Base-by-base conservation (phyloP, 2,113 vertebrate genomes). In the Macrotus californicus region DNA sequence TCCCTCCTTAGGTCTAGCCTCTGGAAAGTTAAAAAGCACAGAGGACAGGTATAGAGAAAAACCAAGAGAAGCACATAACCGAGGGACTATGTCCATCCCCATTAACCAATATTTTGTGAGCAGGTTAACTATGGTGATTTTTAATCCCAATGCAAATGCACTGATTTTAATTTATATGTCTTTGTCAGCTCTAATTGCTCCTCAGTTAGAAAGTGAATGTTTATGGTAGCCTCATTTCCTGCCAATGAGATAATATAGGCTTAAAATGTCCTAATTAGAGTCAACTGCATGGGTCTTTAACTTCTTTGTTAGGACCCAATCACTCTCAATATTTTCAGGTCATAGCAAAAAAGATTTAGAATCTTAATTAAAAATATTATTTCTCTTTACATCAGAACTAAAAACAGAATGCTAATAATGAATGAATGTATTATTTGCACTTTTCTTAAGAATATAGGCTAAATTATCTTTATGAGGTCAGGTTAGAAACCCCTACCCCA, bases 161-260 rank as follows among this genome's bases (percentile, higher is more conserved):
- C 43, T 80, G 18, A 87, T 85, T 72, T 84, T 92, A 54, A 92
- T 86, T 88, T 91, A 4, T 54, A 86, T 91, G 84, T 96, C 43
- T 95, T 90, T 95, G 50, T 91, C 85, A 83, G 12, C 36, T 87
- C 52, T 93, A 95, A 96, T 82, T 84, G 34, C 70, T 92, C 80
- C 5, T 87, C 41, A n/a, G 43, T 87, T 87, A 90, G 61, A 96
- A 92, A 85, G 43, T 2, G 0, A 82, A 43, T 88, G 76, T 76
- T 87, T n/a, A 11, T 69, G 41, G 81, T 72, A 85, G 11, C 29
- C 19, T 88, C 76, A 88, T 92, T 94, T 93, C 48, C 77, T 80
- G 39, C 76, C 88, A 92, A 34, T 46, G 39, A 95, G 36, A 92
- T 87, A 72, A 83, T 79, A 56, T 22, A 39, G 52, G 41, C 39